Conservation (phyloP, 2,113 vertebrate species). For the Uria lomvia region DNA sequence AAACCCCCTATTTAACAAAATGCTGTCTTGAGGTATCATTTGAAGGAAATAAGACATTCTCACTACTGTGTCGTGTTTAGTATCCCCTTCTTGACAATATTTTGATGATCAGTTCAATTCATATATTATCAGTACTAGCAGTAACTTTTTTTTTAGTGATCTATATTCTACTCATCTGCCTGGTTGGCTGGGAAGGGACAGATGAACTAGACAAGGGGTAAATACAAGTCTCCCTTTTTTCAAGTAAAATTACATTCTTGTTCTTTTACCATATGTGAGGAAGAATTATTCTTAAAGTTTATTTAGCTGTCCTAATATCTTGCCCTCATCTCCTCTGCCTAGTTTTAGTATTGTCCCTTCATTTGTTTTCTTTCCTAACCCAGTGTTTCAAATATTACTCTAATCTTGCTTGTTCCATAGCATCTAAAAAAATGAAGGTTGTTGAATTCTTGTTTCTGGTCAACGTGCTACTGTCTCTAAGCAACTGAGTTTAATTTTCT, state of each 20-base stretch:
- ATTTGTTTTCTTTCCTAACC: background rate
- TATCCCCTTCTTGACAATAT: background rate
- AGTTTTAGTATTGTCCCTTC: background rate
- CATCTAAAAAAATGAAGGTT: background rate
- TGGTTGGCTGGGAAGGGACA: background rate
- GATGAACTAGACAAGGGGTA: background rate
- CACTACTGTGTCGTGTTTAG: background rate
- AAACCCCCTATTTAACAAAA: background rate
- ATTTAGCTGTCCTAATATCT: background rate
- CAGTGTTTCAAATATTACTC: background rate
- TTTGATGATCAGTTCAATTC: background rate
- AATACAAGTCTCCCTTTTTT: background rate
- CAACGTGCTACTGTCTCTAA: background rate
- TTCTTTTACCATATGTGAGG: background rate
- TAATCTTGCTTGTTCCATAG: background rate
- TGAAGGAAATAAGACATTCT: background rate
- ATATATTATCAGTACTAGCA: background rate
- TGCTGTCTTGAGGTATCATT: background rate
- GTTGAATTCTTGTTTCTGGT: background rate
- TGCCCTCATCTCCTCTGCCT: background rate
- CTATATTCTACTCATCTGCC: background rate
- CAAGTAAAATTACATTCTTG: background rate
- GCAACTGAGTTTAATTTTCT: background rate
- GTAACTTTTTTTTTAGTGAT: background rate
- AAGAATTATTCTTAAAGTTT: background rate